phyloP scores from a whole-genome alignment of 2,113 vertebrate species.

The Amblyopsis rosae region DNA sequence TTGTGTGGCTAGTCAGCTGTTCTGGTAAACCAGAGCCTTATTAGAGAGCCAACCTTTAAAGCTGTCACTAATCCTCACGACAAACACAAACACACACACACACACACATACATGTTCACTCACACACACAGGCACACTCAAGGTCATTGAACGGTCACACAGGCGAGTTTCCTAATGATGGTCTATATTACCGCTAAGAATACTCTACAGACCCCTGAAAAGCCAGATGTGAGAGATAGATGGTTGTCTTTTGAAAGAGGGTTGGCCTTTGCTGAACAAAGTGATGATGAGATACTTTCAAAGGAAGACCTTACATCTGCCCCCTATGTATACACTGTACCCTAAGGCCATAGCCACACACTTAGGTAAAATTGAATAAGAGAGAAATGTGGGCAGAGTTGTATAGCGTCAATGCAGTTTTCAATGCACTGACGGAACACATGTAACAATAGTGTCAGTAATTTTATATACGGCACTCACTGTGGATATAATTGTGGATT shows the following conservation, averaged over 20 bases:
- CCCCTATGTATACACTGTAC: constrained; percentile 5
- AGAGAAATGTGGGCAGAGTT: constrained; percentile 10
- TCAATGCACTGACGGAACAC: too few species aligned
- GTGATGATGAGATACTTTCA: constrained; percentile 19
- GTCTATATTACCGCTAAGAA: constrained; percentile 8
- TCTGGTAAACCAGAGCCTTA: constrained; percentile 35
- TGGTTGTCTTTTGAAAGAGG: background rate
- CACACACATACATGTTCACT: background rate
- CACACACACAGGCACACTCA: background rate
- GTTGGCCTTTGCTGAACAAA: constrained; percentile 16
- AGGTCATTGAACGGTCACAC: background rate
- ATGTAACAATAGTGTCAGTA: too few species aligned
- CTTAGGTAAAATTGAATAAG: constrained; percentile 11
- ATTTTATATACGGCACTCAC: too few species aligned
- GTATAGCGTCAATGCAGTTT: too few species aligned
- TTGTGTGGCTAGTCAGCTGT: constrained; percentile 44
- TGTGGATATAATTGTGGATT: too few species aligned
- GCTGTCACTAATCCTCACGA: constrained; percentile 15
- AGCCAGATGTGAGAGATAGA: background rate
- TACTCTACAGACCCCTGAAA: background rate
- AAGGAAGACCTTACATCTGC: constrained; percentile 24
- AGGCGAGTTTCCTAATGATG: background rate
- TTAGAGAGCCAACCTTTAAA: constrained; percentile 25
- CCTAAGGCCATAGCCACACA: constrained; percentile 4
- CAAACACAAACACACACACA: constrained; percentile 6